Conservation (phyloP, 2,888 invertebrate species). For the Cryptus armator region DNA sequence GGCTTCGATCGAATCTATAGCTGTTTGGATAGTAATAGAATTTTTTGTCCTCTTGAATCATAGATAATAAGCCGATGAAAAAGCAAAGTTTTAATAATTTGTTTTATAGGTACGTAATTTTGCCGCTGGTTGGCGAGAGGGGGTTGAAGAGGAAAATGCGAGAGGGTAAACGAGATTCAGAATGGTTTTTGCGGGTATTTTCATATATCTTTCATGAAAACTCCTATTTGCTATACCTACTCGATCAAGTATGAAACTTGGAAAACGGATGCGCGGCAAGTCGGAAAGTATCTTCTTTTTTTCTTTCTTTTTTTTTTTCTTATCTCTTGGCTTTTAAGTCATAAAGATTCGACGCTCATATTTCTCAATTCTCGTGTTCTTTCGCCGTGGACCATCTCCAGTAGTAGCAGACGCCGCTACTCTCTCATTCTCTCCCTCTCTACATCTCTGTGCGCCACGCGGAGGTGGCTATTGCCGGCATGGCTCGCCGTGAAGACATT, state of each 20-base stretch:
- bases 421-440: constrained; percentile 1
- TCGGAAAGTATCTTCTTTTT: constrained; percentile 37
- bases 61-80: neutral
- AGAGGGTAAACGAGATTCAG: neutral
- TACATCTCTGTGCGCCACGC: neutral
- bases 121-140: neutral
- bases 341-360: constrained; percentile 61
- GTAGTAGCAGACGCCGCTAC: neutral
- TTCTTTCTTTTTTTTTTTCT: constrained; percentile 24
- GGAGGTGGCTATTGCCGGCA: constrained; percentile 7
- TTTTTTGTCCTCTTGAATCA: neutral
- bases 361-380: constrained; percentile 58
- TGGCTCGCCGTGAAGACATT: constrained; percentile 10
- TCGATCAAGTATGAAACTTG: constrained; percentile 22
- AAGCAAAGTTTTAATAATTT: neutral
- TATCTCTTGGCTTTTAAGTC: constrained; percentile 47
- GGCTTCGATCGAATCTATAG: neutral
- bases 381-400: neutral
- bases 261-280: constrained; percentile 25
- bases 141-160: no score
- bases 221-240: constrained; percentile 6
- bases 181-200: constrained; percentile 6
- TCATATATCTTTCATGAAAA: constrained; percentile 64
- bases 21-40: neutral
- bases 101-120: neutral